Evolutionary conservation across 92 coral and sea anemone species (phyloP).

Genomic region (Parazoanthus atlanticus): DNA sequence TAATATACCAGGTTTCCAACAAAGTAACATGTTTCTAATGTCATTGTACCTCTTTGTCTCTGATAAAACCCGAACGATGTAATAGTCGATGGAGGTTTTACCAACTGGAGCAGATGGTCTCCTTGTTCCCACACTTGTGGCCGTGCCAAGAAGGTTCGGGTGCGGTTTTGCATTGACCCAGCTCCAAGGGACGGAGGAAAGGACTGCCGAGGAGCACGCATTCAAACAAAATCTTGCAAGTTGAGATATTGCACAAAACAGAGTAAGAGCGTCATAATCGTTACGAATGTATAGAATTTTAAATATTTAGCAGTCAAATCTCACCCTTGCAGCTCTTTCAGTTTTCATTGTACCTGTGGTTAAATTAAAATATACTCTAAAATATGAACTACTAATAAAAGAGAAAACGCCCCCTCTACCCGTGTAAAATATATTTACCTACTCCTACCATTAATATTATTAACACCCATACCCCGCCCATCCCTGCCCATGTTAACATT

Average conservation of each 20-base stretch:
- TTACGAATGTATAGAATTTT: background rate
- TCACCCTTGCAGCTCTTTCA: background rate
- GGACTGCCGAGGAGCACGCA: conserved; percentile 21
- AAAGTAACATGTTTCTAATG: background rate
- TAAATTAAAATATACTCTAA: too few relatives aligned
- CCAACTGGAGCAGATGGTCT: conserved; percentile 37
- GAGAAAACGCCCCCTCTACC: too few relatives aligned
- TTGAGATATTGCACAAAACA: conserved; percentile 3
- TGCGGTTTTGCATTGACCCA: conserved; percentile 22
- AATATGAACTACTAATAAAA: too few relatives aligned
- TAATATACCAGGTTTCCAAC: too few relatives aligned
- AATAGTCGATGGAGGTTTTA: conserved; percentile 21
- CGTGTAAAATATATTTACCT: too few relatives aligned
- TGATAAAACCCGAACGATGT: background rate
- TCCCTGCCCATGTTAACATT: too few relatives aligned
- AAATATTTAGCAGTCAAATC: too few relatives aligned
- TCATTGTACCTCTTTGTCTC: background rate
- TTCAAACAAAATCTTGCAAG: conserved; percentile 24
- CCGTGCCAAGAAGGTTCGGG: conserved; percentile 17
- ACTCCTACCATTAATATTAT: too few relatives aligned
- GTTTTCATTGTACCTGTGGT: too few relatives aligned
- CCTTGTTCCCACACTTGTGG: conserved; percentile 43
- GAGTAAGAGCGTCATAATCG: background rate
- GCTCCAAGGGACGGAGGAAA: background rate
- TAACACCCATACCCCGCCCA: too few relatives aligned